Percentiles rank a stretch among this genome's conserved stretches.
Conservation (phyloP, 1,140 invertebrate species). For the Plodia interpunctella region DNA sequence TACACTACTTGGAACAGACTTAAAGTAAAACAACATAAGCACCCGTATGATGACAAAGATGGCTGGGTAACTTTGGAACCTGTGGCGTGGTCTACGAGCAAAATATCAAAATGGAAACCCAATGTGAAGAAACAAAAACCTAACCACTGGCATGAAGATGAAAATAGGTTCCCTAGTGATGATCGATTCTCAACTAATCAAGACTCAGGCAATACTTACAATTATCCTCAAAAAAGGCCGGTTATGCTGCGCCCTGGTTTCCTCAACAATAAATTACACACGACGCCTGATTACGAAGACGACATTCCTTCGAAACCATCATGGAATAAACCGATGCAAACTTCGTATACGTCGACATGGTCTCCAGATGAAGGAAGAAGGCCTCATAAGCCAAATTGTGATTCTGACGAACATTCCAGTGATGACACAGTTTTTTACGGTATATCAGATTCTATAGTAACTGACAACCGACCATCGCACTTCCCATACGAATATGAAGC, state of each 20-base stretch:
- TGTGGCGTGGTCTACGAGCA: constrained; percentile 87
- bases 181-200: constrained; percentile 46
- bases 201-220: constrained; percentile 43
- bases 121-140: constrained; percentile 76
- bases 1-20: constrained; percentile 73
- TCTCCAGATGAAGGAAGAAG: constrained; percentile 57
- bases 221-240: constrained; percentile 54
- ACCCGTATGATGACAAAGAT: constrained; percentile 82
- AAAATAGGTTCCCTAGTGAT: constrained; percentile 51
- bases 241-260: constrained; percentile 45
- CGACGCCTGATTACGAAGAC: constrained; percentile 50
- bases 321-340: constrained; percentile 57
- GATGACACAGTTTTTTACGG: constrained; percentile 59
- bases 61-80: constrained; percentile 88
- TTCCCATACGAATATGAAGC: constrained; percentile 78
- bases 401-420: constrained; percentile 53
- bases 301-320: constrained; percentile 64
- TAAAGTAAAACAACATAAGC: constrained; percentile 76
- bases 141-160: constrained; percentile 57
- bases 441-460: constrained; percentile 78
- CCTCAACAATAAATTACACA: constrained; percentile 62
- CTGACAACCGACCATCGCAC: constrained; percentile 81
- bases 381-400: constrained; percentile 63
- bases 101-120: constrained; percentile 88
- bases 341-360: constrained; percentile 54